Base-by-base conservation (phyloP, 2,113 vertebrate genomes). In the Progne subis region DNA sequence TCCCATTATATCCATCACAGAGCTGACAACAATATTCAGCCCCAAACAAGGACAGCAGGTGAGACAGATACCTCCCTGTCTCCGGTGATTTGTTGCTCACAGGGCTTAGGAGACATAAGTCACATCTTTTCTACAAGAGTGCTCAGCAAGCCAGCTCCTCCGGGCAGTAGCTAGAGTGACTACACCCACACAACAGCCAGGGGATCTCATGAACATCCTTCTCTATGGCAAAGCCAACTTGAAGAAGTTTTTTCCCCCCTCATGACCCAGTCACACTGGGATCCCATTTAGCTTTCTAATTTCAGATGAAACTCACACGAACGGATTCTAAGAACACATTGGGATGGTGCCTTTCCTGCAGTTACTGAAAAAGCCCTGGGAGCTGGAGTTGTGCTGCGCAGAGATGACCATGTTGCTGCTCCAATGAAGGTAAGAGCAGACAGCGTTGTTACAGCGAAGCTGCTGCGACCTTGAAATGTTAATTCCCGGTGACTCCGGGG, bases 121-220 rank as follows among this genome's bases (percentile, higher is more conserved):
- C 82, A 55, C 6, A 12, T 70, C 39, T 88, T 63, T 14, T 3
- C 25, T 2, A 37, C 8, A 23, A 6, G 14, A 31, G 18, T 24
- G 29, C 86, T 90, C 85, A 68, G 47, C 46, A 83, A 25, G 11
- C 12, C 71, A 59, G 39, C 39, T 86, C 63, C 71, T 49, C 34
- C 6, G 32, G 21, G 19, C 7, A 71, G 0, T 0, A 69, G 17
- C 8, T 5, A 5, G 64, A 86, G 44, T 14, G 50, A 61, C 55
- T 7, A 0, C 16, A 41, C 2, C 12, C 14, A 25, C 0, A 1
- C 24, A 20, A 12, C 6, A 11, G 37, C 44, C 19, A 29, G 32
- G 19, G 44, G 34, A 72, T 17, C 32, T 32, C 4, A 3, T 5
- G 28, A 86, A 53, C 34, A 14, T 44, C 39, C 56, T 86, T 14